Evolutionary conservation across 2,113 vertebrate species (phyloP).

Genomic region (Balaeniceps rex): DNA sequence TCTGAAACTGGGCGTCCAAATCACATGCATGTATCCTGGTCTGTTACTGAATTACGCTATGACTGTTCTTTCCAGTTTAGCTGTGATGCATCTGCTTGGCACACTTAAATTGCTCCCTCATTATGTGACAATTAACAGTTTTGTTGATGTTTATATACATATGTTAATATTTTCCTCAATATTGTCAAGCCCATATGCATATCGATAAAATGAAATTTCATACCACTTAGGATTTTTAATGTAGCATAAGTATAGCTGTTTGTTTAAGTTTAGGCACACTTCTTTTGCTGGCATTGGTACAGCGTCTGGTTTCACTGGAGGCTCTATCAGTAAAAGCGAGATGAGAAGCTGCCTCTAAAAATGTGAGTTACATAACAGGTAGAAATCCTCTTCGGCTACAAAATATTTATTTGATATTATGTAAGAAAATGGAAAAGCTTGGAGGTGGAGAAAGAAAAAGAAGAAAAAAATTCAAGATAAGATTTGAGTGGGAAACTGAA

Average conservation of each 20-base stretch:
- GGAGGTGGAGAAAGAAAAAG: constrained; percentile 15
- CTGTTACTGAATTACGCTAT: neutral
- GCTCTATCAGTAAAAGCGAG: neutral
- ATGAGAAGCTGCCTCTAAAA: constrained; percentile 1
- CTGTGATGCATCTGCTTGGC: neutral
- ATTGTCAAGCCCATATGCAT: neutral
- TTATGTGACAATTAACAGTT: neutral
- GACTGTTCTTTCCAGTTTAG: neutral
- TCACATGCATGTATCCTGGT: accelerated
- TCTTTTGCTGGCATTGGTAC: neutral
- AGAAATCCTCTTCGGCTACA: constrained; percentile 33
- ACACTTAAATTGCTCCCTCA: neutral
- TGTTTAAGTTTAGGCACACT: neutral
- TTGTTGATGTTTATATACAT: neutral
- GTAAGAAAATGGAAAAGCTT: constrained; percentile 41
- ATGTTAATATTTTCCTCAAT: neutral
- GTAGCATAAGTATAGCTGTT: neutral
- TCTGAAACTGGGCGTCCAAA: neutral
- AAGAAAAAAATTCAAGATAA: constrained; percentile 7
- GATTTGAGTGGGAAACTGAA: constrained; percentile 37
- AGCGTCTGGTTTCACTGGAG: neutral
- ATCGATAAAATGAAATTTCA: neutral
- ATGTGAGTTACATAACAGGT: neutral
- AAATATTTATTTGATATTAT: constrained; percentile 42
- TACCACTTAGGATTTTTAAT: neutral